Evolutionary conservation across 2,888 invertebrate genomes (phyloP).

Genomic region (Scaptodrosophila latifasciaeformis): DNA sequence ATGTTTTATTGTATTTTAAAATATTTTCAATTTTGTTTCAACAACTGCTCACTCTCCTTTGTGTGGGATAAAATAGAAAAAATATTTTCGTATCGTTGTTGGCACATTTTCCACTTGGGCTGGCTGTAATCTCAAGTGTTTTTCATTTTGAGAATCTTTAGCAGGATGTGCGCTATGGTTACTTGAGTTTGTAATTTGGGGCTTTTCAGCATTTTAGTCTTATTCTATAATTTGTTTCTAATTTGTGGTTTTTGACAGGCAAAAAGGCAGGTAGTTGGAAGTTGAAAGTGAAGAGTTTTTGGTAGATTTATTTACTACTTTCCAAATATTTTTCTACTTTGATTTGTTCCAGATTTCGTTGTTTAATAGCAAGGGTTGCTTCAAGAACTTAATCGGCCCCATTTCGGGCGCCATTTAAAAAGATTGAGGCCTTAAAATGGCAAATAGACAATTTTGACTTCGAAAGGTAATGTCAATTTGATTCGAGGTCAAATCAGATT

Average conservation of each 20-base stretch:
- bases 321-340: too few species aligned
- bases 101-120: constrained; percentile 54
- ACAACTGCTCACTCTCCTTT: constrained; percentile 47
- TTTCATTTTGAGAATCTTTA: constrained; percentile 17
- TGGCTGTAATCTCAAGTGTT: constrained; percentile 50
- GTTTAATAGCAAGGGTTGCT: too few species aligned
- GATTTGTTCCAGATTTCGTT: too few species aligned
- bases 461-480: constrained; percentile 28
- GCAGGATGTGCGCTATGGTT: constrained; percentile 41
- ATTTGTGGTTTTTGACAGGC: constrained; percentile 55
- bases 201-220: too few species aligned
- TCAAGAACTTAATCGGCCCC: too few species aligned
- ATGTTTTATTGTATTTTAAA: constrained; percentile 56
- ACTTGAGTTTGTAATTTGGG: constrained; percentile 13
- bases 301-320: too few species aligned
- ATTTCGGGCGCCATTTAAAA: too few species aligned
- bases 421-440: too few species aligned
- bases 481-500: constrained; percentile 24
- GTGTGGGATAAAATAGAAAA: too few species aligned
- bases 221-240: constrained; percentile 58
- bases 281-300: constrained; percentile 2
- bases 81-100: constrained; percentile 24
- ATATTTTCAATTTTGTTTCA: constrained; percentile 56
- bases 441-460: too few species aligned
- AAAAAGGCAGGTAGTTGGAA: constrained; percentile 26